Conservation (phyloP, 2,113 vertebrate genomes). For the Entomyzon cyanotis region DNA sequence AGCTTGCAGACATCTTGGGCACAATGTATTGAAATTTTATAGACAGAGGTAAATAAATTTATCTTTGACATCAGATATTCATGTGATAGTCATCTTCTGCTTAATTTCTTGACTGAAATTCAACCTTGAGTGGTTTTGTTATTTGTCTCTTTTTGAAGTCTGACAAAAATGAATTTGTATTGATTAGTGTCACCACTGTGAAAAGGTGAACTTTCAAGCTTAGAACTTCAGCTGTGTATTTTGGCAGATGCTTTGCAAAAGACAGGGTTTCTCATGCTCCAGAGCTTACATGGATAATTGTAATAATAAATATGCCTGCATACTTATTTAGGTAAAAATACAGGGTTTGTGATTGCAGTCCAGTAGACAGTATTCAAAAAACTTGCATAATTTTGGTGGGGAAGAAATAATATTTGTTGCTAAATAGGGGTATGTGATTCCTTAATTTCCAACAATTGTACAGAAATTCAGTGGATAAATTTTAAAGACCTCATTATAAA, state of each 20-base stretch:
- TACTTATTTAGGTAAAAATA: not conserved
- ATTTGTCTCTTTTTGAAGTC: not conserved
- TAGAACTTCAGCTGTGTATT: not conserved
- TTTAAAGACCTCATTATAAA: not conserved
- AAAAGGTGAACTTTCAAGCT: not conserved
- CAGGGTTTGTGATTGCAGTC: not conserved
- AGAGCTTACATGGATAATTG: not conserved
- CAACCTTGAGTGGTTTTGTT: not conserved
- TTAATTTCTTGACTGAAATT: not conserved
- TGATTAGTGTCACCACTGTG: not conserved
- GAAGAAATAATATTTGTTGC: not conserved
- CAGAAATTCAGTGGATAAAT: not conserved
- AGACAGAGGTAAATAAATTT: not conserved
- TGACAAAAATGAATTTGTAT: slow-evolving; percentile 1
- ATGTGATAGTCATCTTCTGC: not conserved
- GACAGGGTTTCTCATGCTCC: not conserved
- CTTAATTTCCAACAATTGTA: not conserved
- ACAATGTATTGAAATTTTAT: not conserved
- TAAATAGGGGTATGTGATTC: not conserved
- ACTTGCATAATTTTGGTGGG: not conserved
- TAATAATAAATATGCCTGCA: not conserved
- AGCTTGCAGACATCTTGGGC: not conserved
- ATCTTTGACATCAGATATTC: not conserved
- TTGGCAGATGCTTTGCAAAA: not conserved
- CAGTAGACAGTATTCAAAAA: not conserved